Percentiles rank a stretch among this genome's conserved stretches.
Conservation (phyloP, 2,113 vertebrate genomes). For the Larimichthys crocea region DNA sequence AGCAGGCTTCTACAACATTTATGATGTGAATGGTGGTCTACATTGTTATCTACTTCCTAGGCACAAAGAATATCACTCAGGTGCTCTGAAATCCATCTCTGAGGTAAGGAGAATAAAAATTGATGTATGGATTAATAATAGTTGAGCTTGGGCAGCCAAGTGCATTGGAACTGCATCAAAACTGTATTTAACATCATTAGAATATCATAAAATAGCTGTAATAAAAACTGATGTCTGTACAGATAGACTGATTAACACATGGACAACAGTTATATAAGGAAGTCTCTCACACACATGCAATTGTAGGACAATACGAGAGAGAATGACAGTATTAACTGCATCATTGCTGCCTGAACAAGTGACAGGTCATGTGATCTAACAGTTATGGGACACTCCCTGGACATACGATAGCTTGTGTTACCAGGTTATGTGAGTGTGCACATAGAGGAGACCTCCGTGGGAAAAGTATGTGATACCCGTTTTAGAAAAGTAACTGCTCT, state of each 20-base stretch:
- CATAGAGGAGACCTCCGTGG: constrained; percentile 48
- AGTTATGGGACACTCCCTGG: constrained; percentile 48
- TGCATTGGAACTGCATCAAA: background rate
- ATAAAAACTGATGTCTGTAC: background rate
- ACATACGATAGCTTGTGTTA: constrained; percentile 55
- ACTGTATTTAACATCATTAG: background rate
- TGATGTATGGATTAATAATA: background rate
- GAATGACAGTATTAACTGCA: background rate
- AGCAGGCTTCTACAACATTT: constrained; percentile 12
- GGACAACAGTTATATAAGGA: background rate
- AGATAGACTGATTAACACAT: background rate
- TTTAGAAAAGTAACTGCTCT: constrained; percentile 48
- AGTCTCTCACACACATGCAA: background rate
- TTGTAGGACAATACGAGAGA: background rate
- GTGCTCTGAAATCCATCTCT: background rate
- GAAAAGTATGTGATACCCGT: constrained; percentile 59
- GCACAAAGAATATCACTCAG: background rate
- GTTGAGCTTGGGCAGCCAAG: background rate
- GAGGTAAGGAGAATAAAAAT: background rate
- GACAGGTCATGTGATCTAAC: constrained; percentile 43
- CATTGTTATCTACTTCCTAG: background rate
- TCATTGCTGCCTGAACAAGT: constrained; percentile 3
- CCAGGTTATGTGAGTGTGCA: constrained; percentile 34
- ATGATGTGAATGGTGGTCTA: background rate
- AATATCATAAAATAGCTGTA: background rate